phyloP scores from a whole-genome alignment of 2,888 invertebrate genomes.

The Pseudanteris insignis region DNA sequence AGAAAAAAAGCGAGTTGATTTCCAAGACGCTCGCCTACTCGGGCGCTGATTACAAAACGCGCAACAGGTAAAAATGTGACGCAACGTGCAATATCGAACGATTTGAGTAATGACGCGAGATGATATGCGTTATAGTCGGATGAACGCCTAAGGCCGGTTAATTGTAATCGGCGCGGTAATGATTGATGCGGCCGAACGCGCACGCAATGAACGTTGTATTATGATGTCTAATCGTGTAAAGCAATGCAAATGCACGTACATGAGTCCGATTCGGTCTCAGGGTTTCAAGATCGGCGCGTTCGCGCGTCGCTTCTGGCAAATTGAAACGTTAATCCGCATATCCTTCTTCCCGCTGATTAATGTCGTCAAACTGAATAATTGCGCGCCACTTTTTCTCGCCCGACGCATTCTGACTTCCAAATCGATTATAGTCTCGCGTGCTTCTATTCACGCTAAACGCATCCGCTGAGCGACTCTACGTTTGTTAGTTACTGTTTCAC shows the following conservation, averaged over 20 bases:
- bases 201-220: conserved; percentile 33
- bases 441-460: no score
- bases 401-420: conserved; percentile 16
- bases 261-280: conserved; percentile 12
- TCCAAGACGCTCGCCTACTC: conserved; percentile 28
- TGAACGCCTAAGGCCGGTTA: conserved; percentile 30
- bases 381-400: conserved; percentile 16
- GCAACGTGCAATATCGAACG: conserved; percentile 38
- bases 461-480: no score
- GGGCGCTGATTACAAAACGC: conserved; percentile 28
- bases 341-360: conserved; percentile 46
- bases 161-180: conserved; percentile 37
- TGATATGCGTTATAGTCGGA: conserved; percentile 35
- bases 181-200: conserved; percentile 30
- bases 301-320: conserved; percentile 39
- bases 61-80: conserved; percentile 40
- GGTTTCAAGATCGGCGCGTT: conserved; percentile 5
- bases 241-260: conserved; percentile 37
- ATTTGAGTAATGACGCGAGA: conserved; percentile 38
- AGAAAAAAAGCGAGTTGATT: conserved; percentile 20
- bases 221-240: conserved; percentile 36
- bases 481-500: no score
- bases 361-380: conserved; percentile 45
- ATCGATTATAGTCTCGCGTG: conserved; percentile 3
- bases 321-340: conserved; percentile 49